Base-by-base conservation (phyloP, 2,797 vertebrate genomes). In the Taenioides sp. region DNA sequence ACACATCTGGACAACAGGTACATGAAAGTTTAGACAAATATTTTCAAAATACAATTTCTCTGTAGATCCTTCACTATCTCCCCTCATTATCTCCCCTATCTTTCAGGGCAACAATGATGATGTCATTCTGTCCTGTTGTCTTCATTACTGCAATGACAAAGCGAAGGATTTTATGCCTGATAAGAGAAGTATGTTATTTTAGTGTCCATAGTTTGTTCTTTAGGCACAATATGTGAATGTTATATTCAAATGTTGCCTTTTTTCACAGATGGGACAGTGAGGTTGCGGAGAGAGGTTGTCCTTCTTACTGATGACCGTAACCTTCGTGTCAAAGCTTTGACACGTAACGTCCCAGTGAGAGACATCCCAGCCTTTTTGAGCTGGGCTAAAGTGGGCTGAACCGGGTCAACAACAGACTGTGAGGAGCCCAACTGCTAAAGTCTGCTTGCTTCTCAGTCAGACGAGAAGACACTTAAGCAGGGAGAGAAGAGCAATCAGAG, bases 71-170 rank as follows among this genome's bases (percentile, higher is more conserved):
- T 80, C 9, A 50, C 25, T 14, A 2, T 65, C n/a, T 58, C 18
- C 4, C 70, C 70, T 80, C 4, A 59, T 5, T 14, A 2, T 67
- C 23, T 61, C 18, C 4, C 6, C 70, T 58, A 78, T 70, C 79
- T 78, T 80, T 34, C 88, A 99, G 98, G 98, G 98, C n/a, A 99
- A 96, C 91, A 99, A 99, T 0, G 98, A 99, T 5, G 98, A 99
- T 82, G 88, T 99, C 79, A 99, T 99, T 87, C 92, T 99, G 70
- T 98, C 97, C 65, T 98, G 97, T 87, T 99, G 98, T 87, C 96
- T 99, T 71, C 95, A 99, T 89, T 99, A 98, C 87, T 99, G 98
- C 94, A 97, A 98, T 85, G 98, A 99, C 92, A 97, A 97, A 82
- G 96, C 97, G 31, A 98, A 98, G 88, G 96, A 99, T 80, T 97